Base-by-base conservation (phyloP, 2,888 invertebrate species). In the Hirtodrosophila duncani region DNA sequence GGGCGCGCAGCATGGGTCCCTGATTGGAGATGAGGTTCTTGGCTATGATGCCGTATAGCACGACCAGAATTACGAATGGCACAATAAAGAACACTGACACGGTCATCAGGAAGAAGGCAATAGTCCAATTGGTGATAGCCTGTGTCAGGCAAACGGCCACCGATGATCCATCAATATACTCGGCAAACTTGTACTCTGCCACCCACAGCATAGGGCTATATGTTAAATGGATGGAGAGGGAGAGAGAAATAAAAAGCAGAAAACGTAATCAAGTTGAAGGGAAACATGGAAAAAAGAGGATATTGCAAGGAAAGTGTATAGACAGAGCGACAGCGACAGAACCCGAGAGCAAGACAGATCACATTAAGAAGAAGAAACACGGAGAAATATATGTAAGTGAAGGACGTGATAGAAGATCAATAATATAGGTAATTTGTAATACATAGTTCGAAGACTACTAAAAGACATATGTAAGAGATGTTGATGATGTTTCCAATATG, bases 41-140 rank as follows among this genome's bases (percentile, higher is more conserved):
- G 37, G 95, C 94, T 79, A 96, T 96, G 80, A 94, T 89, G 75
- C 92, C 91, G 87, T 97, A 97, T 42, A 96, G 89, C 36, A 92
- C 89, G 62, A 95, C 88, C 31, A 97, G 90, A 51, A 95, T 90
- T 50, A 94, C 86, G 50, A 96, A 88, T 27, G 97, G 97, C 43
- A 94, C 84, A 61, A 93, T 87, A 88, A 95, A 96, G 86, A 97
- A 94, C 60, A 94, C 87, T 50, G 92, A 89, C 79, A 94, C 93
- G 84, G 92, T 90, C 88, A 92, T 89, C 82, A 95, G 89, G 89
- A 94, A 94, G 89, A 93, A 95, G 60, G 91, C 89, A 65, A 92
- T 90, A 55, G 93, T 92, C 92, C 94, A 93, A 82, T 90, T 88
- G 63, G 91, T 91, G 85, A 92, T 90, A 36, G 93, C 94, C 86